Evolutionary conservation across 2,797 vertebrate species (phyloP).

Genomic region (Amblyopsis hoosieri): DNA sequence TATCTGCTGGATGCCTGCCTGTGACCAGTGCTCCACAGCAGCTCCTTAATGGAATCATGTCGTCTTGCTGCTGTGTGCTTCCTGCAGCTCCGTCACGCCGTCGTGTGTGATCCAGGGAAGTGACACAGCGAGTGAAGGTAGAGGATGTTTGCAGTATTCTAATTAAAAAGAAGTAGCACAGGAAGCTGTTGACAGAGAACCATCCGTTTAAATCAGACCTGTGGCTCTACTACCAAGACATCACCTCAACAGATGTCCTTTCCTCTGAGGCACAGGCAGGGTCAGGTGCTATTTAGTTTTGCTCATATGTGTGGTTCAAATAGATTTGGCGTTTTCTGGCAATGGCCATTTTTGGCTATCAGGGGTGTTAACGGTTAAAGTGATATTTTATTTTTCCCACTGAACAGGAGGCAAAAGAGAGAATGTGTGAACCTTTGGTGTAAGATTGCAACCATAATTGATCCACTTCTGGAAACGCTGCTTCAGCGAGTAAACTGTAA

Average conservation of each 20-base stretch:
- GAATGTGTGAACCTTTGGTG: conserved; percentile 32
- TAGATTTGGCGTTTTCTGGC: conserved; percentile 28
- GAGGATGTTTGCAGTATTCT: conserved; percentile 58
- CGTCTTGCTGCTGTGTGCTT: conserved; percentile 24
- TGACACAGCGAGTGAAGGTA: conserved; percentile 42
- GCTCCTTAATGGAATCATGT: conserved; percentile 46
- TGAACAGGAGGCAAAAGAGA: conserved; percentile 41
- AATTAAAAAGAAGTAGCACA: conserved; percentile 65
- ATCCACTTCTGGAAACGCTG: conserved; percentile 21
- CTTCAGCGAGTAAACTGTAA: conserved; percentile 34
- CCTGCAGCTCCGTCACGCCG: neutral
- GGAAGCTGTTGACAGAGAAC: conserved; percentile 54
- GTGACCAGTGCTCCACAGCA: conserved; percentile 30
- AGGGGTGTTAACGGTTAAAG: conserved; percentile 8
- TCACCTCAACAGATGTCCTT: conserved; percentile 64
- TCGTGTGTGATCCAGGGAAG: conserved; percentile 36
- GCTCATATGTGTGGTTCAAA: conserved; percentile 33
- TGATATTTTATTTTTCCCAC: neutral
- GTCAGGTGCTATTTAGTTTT: conserved; percentile 44
- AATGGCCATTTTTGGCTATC: conserved; percentile 12
- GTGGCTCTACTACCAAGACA: conserved; percentile 54
- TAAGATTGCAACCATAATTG: conserved; percentile 31
- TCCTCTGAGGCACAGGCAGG: conserved; percentile 32
- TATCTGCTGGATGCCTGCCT: conserved; percentile 29
- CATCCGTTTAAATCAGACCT: conserved; percentile 63